Evolutionary conservation across 2,797 vertebrate genomes (phyloP), one percentile per base, ranked within the genome.

Genomic region (Rhinella marina): DNA sequence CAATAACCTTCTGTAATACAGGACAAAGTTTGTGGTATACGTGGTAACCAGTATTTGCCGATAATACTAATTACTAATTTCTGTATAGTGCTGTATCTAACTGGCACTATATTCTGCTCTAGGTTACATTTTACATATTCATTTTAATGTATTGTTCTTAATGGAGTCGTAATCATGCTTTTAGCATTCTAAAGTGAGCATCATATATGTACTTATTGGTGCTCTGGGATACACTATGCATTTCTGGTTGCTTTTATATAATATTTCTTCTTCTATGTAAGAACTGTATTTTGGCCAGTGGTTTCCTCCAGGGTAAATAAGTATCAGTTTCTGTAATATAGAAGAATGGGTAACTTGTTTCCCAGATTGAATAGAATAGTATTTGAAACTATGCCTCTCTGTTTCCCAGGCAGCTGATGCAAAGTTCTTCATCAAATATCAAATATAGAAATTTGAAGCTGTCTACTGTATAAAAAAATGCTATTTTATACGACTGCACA

Each of bases 301-400:
- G 16, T 76, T 88, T 91, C 87, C 85, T 90, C 84, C 54, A 70
- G 83, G 90, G 90, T 81, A 82, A 83, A 76, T 41, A 68, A 41
- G 84, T 82, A 88, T 89, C 85, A 82, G 88, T 90, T 85, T 70
- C 50, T 59, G 80, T 57, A 88, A 48, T 81, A 72, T 48, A 72
- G 75, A 90, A 89, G 82, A 90, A 88, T 89, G 48, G 82, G 66
- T 86, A 29, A 48, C 76, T 88, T 91, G 84, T 91, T 78, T 82
- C 82, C 54, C 82, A 83, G 72, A 64, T 62, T 85, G 83, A 88
- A 88, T 85, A 86, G 87, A 85, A 89, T 66, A 76, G 64, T 32
- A 82, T 82, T 86, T 89, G 88, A 89, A 85, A 76, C 84, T 82
- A 41, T 29, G 59, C 56, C 32, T 50, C 75, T 88, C 54, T 88